These are phyloP conservation scores for Platyura marginata DNA, from an alignment of 1,140 invertebrate species.

Conservation along the genomic window DNA sequence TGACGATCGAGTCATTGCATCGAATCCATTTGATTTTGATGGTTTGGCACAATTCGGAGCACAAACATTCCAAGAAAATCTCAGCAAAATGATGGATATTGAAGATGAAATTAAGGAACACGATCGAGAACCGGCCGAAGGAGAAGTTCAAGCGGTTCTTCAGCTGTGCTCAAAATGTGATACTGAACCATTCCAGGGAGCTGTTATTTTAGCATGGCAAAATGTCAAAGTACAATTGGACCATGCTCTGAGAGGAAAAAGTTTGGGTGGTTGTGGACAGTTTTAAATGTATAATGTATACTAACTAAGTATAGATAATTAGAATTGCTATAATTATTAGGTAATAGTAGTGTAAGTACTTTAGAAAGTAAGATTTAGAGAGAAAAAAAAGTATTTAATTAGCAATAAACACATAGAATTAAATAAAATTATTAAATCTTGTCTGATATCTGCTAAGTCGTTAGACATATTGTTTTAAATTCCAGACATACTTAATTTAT, in stretches of 20 bases:
- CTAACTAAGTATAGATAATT: not conserved
- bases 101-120: slow-evolving; percentile 30
- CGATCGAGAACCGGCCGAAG: slow-evolving; percentile 63
- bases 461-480: no score
- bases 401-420: no score
- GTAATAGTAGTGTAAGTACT: not conserved
- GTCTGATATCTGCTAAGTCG: no score
- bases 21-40: slow-evolving; percentile 18
- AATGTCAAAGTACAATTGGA: slow-evolving; percentile 17
- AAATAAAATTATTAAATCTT: no score
- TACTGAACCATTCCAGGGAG: slow-evolving; percentile 56
- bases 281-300: no score
- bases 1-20: slow-evolving; percentile 33
- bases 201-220: slow-evolving; percentile 54
- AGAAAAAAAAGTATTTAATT: no score
- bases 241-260: slow-evolving; percentile 43
- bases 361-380: no score
- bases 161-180: slow-evolving; percentile 51
- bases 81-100: slow-evolving; percentile 12
- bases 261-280: slow-evolving; percentile 34
- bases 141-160: slow-evolving; percentile 59
- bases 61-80: slow-evolving; percentile 25
- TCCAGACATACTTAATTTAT: no score
- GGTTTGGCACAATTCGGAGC: slow-evolving; percentile 47
- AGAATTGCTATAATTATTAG: not conserved